Base-by-base conservation (phyloP, 2,113 vertebrate species). In the Dicerorhinus sumatrensis region DNA sequence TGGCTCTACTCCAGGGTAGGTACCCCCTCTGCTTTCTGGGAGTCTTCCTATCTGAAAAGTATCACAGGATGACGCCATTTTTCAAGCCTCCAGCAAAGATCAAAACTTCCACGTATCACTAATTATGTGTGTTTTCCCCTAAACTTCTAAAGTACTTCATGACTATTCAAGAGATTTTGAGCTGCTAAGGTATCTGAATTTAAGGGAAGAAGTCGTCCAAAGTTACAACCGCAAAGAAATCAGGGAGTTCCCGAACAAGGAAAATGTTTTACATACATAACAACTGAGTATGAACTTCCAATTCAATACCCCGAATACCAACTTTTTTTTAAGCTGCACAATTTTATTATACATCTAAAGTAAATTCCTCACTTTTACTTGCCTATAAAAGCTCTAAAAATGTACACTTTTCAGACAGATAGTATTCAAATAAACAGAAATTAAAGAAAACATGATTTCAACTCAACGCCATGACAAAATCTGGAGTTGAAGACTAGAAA, bases 361-460 rank as follows among this genome's bases (percentile, higher is more conserved):
- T 75, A 33, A 95, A 46, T 63, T 76, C 33, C 42, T 89, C n/a
- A 67, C 17, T 84, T 82, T 79, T n/a, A 82, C 29, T 77, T 39
- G 33, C 48, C 65, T 76, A 51, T 18, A 96, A 73, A 86, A 94
- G 62, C 27, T 94, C 48, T 83, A 88, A 87, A 92, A 90, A 39
- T 13, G 31, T 18, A 54, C 86, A 58, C 58, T 82, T 95, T 87
- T 81, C 76, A 77, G 16, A 67, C 6, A 33, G 3, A 8, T 36
- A 89, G 8, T 56, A 76, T 21, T 81, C 31, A 94, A 96, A 86
- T 65, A 63, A 86, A 60, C 51, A 82, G 8, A 60, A 1, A 76
- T 58, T 75, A 65, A 87, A 81, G 76, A 81, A 96, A 96, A 93
- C 33, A 39, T 29, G 29, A 69, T 39, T 77, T 94, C 58, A 79